phyloP scores from a whole-genome alignment of 2,797 vertebrate genomes.

The Oophaga sylvatica region DNA sequence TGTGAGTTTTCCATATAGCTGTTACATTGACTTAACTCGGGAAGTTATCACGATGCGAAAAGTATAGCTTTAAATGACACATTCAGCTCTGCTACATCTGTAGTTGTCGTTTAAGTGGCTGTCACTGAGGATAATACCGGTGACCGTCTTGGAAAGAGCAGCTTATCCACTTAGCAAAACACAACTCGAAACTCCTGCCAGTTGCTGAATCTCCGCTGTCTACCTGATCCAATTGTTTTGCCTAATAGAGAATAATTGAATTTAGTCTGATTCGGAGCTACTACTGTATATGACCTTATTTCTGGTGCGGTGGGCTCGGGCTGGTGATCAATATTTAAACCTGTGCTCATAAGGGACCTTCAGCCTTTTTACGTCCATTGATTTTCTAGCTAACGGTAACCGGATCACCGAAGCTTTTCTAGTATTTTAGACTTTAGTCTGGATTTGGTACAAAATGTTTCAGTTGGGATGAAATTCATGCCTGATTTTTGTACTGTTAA shows the following conservation, averaged over 20 bases:
- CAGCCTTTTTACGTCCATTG: conserved; percentile 44
- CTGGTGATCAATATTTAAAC: conserved; percentile 14
- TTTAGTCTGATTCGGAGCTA: neutral
- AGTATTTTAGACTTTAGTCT: conserved; percentile 13
- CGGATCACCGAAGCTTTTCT: conserved; percentile 29
- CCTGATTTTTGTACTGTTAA: conserved; percentile 15
- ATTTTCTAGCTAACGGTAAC: conserved; percentile 49
- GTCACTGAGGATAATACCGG: neutral
- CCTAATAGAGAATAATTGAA: conserved; percentile 9
- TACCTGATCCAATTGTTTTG: neutral
- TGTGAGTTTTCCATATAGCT: neutral
- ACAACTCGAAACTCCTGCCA: neutral
- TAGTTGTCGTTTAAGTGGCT: neutral
- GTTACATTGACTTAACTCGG: neutral
- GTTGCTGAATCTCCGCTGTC: neutral
- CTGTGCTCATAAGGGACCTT: neutral
- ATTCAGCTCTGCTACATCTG: neutral
- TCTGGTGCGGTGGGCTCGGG: neutral
- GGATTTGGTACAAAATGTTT: conserved; percentile 46
- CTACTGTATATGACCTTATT: conserved; percentile 36
- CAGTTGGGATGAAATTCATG: conserved; percentile 20
- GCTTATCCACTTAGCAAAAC: neutral
- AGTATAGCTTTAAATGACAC: neutral
- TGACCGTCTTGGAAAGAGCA: neutral
- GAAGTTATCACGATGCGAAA: neutral